Conservation (phyloP, 2,888 invertebrate species). For the Ceramica pisi region DNA sequence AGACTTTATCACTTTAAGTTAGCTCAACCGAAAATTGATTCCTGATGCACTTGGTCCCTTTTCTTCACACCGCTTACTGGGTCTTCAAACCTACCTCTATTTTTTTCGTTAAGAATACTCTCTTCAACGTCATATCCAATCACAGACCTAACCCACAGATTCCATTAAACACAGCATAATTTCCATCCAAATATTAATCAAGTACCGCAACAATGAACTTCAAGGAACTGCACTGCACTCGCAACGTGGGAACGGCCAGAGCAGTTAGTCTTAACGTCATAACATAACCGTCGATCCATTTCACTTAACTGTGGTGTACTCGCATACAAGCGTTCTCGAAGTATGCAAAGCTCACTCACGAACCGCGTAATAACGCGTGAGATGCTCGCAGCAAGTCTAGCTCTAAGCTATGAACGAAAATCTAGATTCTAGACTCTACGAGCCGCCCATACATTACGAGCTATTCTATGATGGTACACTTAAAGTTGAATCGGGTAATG, state of each 20-base stretch:
- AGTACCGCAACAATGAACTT: conserved; percentile 72
- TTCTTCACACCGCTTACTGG: neutral
- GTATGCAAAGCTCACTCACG: conserved; percentile 90
- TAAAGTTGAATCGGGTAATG: conserved; percentile 58
- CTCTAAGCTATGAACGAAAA: conserved; percentile 70
- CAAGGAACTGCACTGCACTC: conserved; percentile 66
- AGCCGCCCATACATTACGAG: conserved; percentile 73
- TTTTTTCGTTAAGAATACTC: neutral
- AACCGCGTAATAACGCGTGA: conserved; percentile 84
- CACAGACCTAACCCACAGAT: neutral
- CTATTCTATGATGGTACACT: conserved; percentile 69
- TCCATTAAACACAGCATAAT: conserved; percentile 23
- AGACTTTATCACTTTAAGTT: too few relatives aligned
- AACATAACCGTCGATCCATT: conserved; percentile 86
- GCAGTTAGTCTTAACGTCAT: conserved; percentile 79
- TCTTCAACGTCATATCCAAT: neutral
- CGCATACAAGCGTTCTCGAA: conserved; percentile 86
- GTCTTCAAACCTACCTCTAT: neutral
- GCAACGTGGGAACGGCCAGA: conserved; percentile 80
- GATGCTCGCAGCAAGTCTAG: conserved; percentile 77
- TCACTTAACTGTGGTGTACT: conserved; percentile 85
- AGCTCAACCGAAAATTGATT: neutral
- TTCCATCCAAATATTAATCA: conserved; percentile 61
- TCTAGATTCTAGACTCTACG: conserved; percentile 70
- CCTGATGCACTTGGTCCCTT: neutral